phyloP scores from a whole-genome alignment of 2,797 vertebrate species.

The Balearica regulorum region DNA sequence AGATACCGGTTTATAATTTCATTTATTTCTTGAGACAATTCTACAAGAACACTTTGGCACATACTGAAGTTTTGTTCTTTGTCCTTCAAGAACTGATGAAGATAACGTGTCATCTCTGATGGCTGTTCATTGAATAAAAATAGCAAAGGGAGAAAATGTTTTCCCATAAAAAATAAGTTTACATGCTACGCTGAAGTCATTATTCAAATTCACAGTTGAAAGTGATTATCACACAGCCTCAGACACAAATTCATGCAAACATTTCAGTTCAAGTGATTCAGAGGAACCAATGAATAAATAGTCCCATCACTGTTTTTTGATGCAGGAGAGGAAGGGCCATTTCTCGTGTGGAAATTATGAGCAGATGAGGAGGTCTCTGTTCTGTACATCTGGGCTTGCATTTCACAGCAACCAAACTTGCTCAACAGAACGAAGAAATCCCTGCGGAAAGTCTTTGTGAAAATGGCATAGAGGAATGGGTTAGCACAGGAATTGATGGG shows the following conservation, averaged over 20 bases:
- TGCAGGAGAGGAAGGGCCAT: conserved; percentile 75
- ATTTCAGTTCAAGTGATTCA: conserved; percentile 70
- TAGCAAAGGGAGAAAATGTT: background rate
- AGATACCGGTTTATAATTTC: background rate
- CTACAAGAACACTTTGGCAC: background rate
- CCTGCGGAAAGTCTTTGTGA: conserved; percentile 90
- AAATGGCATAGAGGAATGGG: conserved; percentile 97
- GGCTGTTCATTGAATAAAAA: conserved; percentile 9
- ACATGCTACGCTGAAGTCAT: background rate
- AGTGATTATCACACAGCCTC: background rate
- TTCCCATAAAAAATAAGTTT: background rate
- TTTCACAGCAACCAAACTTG: conserved; percentile 89
- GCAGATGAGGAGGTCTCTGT: conserved; percentile 87
- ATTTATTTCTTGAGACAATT: background rate
- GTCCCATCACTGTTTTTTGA: conserved; percentile 78
- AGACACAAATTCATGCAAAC: background rate
- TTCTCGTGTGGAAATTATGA: conserved; percentile 77
- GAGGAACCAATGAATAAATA: conserved; percentile 78
- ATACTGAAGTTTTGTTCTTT: background rate
- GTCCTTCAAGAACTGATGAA: background rate
- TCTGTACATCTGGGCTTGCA: conserved; percentile 88
- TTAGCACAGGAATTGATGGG: conserved; percentile 97
- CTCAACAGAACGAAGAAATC: conserved; percentile 93
- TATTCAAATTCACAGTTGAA: conserved; percentile 24
- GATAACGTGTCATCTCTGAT: background rate